phyloP scores from a whole-genome alignment of 2,797 vertebrate genomes.

The Phoxinus dragarum region DNA sequence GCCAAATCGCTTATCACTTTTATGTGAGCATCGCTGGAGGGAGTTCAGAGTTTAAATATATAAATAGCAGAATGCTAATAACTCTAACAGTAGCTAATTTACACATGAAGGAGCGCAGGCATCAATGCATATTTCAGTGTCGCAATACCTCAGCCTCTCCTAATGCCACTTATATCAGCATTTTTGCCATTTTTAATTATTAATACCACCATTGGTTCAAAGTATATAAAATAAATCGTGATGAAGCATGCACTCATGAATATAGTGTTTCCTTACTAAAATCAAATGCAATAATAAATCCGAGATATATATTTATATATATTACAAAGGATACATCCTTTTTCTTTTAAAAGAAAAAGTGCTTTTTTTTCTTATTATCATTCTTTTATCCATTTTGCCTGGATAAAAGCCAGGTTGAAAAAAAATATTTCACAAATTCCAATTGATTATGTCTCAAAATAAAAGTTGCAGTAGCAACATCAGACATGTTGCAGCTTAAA shows the following conservation, averaged over 20 bases:
- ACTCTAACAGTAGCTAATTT: slow-evolving; percentile 44
- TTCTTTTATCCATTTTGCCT: neutral
- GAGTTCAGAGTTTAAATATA: slow-evolving; percentile 49
- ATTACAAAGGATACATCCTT: no score
- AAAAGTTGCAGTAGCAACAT: neutral
- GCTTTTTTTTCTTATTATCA: neutral
- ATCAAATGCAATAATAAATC: neutral
- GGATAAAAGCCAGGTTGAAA: neutral
- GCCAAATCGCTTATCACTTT: slow-evolving; percentile 54
- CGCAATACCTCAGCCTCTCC: slow-evolving; percentile 23
- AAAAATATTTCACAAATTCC: neutral
- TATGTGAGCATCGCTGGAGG: slow-evolving; percentile 45
- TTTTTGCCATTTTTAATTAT: slow-evolving; percentile 56
- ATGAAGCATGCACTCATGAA: neutral
- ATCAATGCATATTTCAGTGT: slow-evolving; percentile 51
- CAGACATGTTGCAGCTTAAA: neutral
- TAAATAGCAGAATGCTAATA: slow-evolving; percentile 52
- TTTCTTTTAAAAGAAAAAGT: no score
- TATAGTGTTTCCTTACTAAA: neutral
- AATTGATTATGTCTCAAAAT: neutral
- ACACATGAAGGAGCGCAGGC: slow-evolving; percentile 21
- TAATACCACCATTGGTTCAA: slow-evolving; percentile 43
- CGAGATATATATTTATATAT: neutral
- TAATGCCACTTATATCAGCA: slow-evolving; percentile 38
- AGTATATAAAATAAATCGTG: slow-evolving; percentile 17